Percentiles rank a stretch among this genome's conserved stretches.
Conservation (phyloP, 2,888 invertebrate genomes). For the Brassicogethes aeneus region DNA sequence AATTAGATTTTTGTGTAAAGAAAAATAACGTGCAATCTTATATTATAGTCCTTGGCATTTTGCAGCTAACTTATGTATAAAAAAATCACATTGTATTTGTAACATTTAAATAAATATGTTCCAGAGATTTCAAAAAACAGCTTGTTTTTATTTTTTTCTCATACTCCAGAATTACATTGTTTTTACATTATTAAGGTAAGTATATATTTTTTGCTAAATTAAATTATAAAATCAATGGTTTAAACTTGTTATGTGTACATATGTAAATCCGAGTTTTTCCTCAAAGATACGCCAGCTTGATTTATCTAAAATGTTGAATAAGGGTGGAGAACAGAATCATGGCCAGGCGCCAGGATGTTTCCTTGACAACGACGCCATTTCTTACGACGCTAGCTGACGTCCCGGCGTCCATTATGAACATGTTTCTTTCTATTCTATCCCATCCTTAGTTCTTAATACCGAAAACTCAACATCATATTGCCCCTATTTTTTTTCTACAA, state of each 20-base stretch:
- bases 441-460: slow-evolving; percentile 13
- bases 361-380: slow-evolving; percentile 37
- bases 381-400: slow-evolving; percentile 29
- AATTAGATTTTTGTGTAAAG: slow-evolving; percentile 28
- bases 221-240: slow-evolving; percentile 23
- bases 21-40: slow-evolving; percentile 40
- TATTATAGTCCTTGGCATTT: slow-evolving; percentile 32
- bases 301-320: slow-evolving; percentile 30
- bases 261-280: slow-evolving; percentile 32
- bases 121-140: slow-evolving; percentile 23
- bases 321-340: slow-evolving; percentile 27
- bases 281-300: slow-evolving; percentile 31
- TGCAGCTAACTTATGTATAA: slow-evolving; percentile 35
- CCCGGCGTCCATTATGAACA: slow-evolving; percentile 24
- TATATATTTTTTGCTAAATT: slow-evolving; percentile 5
- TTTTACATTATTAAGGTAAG: background rate
- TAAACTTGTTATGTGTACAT: slow-evolving; percentile 30
- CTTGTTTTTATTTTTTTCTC: slow-evolving; percentile 6
- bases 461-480: slow-evolving; percentile 16
- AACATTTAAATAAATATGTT: slow-evolving; percentile 40
- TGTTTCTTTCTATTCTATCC: slow-evolving; percentile 2
- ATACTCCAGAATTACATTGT: too few species aligned
- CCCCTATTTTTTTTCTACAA: slow-evolving; percentile 15
- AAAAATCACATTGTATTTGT: slow-evolving; percentile 37
- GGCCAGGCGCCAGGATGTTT: slow-evolving; percentile 29